Base-by-base conservation (phyloP, 2,888 invertebrate species). In the Pyrocoelia pectoralis region DNA sequence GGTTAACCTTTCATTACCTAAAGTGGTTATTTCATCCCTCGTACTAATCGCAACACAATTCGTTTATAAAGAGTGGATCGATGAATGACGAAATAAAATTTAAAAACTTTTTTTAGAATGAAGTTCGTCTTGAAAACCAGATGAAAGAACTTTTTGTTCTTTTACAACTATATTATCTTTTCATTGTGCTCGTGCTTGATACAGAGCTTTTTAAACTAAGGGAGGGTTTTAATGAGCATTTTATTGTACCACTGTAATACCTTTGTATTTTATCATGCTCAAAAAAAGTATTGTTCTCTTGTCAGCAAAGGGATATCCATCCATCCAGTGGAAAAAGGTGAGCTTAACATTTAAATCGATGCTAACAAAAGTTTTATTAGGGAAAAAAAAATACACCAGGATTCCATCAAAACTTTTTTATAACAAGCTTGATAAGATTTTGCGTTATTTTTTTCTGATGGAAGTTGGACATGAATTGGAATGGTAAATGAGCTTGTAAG, bases 201-300 rank as follows among this genome's bases (percentile, higher is more conserved):
- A 46, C 52, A 46, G 52, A 28, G 52, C 33, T 28, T 43, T 46
- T 52, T 52, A 58, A 56, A 52, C 51, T 58, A 58, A 58, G 51
- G 52, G 33, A 46, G n/a, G 41, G 28, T 41, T 52, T 58, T 58
- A 58, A 58, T 58, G 41, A 58, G 58, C 57, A 51, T 57, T 57
- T 57, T 57, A 57, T 57, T 57, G 33, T 50, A 56, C 56, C 48
- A 33, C 48, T 33, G 48, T 56, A 56, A 56, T 56, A 57, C 57
- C 57, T 57, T 57, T 57, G 57, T 57, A 50, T 57, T 57, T 57
- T 33, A 56, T 56, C 56, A 50, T 50, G 50, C 50, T 9, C 33
- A 50, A 51, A 51, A n/a, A 50, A 43, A 50, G 57, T 43, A 57
- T 57, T 57, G 57, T 57, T 50, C 57, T 57, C 38, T 13, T 43